Base-by-base conservation (phyloP, 2,113 vertebrate species). In the Zapornia atra region DNA sequence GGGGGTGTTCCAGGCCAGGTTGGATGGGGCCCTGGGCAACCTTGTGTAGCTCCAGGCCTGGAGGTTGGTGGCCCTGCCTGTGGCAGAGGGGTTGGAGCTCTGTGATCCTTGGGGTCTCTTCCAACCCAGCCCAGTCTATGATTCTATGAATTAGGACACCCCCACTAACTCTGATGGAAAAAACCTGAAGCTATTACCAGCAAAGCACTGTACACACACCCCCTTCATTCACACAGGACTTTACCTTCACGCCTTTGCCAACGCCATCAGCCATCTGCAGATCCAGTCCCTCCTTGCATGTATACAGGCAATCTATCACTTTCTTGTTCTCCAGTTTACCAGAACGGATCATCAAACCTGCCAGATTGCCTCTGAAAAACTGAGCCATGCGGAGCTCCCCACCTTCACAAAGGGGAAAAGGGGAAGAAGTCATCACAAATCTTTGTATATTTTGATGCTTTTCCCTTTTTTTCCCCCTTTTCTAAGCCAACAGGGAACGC, bases 281-380 rank as follows among this genome's bases (percentile, higher is more conserved):
- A 33, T 99, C 99, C 89, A 99, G 98, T 5, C 99, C 99, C 94
- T 99, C 99, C 64, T 99, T 99, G 98, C 99, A 99, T 25, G 99
- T 99, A 60, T 99, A 99, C 19, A 99, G 98, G 86, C 99, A 99
- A 96, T 99, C 99, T 6, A 99, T 99, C 95, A 99, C 99, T 76
- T 99, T 99, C 98, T 99, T 99, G 97, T 98, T 99, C 34, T 99
- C 98, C 82, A 99, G 97, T 76, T 99, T 99, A 31, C 99, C 99
- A 2, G 99, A 98, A 66, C 99, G 99, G 70, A 99, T 98, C 91
- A 99, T 99, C 36, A 99, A 82, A 24, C 99, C 99, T 0, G 99
- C 99, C 76, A 99, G 98, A 90, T 98, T 99, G 40, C 99, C 99
- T 13, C 98, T 98, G 98, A 99, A 99, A 95, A 99, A 99, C 98